These are phyloP conservation scores for Chunga burmeisteri DNA, from an alignment of 2,113 vertebrate genomes.

Conservation along the genomic window DNA sequence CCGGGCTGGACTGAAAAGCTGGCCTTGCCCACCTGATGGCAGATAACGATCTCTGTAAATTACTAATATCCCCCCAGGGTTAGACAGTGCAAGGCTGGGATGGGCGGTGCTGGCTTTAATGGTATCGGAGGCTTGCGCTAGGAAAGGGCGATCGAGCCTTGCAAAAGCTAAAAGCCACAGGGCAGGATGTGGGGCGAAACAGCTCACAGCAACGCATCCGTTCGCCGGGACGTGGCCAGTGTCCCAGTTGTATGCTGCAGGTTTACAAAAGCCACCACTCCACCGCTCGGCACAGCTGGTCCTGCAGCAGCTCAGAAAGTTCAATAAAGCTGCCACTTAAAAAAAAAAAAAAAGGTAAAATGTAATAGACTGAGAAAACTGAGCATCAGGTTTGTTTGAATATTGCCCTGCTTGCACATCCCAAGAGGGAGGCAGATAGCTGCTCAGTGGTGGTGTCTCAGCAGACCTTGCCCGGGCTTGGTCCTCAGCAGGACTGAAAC, in stretches of 20 bases:
- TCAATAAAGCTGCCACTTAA: neutral
- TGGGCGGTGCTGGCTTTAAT: neutral
- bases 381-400: neutral
- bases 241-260: neutral
- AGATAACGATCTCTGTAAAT: slow-evolving; percentile 58
- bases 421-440: neutral
- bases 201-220: neutral
- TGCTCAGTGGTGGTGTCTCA: neutral
- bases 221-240: accelerated
- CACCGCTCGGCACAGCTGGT: accelerated
- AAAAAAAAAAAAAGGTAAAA: neutral
- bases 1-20: slow-evolving; percentile 19
- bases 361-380: neutral
- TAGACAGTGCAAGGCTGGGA: neutral
- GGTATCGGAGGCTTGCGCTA: neutral
- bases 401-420: neutral
- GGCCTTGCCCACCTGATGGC: slow-evolving; percentile 42
- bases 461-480: neutral
- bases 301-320: neutral
- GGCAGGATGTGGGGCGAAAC: slow-evolving; percentile 41
- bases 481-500: neutral
- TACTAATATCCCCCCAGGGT: slow-evolving; percentile 45
- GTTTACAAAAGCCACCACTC: neutral
- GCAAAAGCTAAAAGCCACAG: slow-evolving; percentile 44
- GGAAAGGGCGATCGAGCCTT: slow-evolving; percentile 5